Conservation (phyloP, 2,113 vertebrate species). For the Heterocephalus glaber region DNA sequence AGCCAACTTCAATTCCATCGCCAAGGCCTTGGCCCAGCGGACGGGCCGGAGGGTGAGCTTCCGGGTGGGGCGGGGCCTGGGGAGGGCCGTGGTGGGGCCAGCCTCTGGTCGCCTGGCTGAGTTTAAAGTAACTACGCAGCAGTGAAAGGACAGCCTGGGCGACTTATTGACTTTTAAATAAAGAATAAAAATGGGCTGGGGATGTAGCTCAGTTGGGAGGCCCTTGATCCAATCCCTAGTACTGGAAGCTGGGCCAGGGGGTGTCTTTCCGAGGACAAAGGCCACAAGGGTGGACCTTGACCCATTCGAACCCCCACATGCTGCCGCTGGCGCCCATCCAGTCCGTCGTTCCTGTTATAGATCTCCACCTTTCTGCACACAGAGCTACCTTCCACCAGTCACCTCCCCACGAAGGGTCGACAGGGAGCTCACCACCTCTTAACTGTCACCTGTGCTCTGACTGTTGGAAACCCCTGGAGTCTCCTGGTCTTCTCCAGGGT, state of each 20-base stretch:
- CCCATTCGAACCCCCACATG: neutral
- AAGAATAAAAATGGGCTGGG: neutral
- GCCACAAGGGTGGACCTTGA: neutral
- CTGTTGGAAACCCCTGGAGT: neutral
- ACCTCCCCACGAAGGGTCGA: neutral
- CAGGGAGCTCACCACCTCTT: neutral
- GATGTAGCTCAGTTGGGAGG: neutral
- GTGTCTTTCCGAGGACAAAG: neutral
- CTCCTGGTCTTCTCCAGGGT: neutral
- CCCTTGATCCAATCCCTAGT: neutral
- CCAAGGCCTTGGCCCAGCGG: conserved; percentile 89
- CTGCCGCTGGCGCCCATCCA: neutral
- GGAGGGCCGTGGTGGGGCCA: accelerated
- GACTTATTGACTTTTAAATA: neutral
- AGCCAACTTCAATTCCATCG: conserved; percentile 92
- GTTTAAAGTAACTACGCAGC: neutral
- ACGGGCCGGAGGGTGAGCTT: conserved; percentile 92
- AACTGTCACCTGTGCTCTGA: neutral
- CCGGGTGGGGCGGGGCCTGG: neutral
- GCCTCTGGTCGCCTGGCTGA: accelerated
- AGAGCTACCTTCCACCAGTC: neutral
- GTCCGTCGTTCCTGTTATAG: neutral
- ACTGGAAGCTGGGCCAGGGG: neutral
- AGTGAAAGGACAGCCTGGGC: neutral
- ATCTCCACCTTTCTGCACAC: neutral